Evolutionary conservation across 2,888 invertebrate species (phyloP).

Genomic region (Oxyteleia sp.): DNA sequence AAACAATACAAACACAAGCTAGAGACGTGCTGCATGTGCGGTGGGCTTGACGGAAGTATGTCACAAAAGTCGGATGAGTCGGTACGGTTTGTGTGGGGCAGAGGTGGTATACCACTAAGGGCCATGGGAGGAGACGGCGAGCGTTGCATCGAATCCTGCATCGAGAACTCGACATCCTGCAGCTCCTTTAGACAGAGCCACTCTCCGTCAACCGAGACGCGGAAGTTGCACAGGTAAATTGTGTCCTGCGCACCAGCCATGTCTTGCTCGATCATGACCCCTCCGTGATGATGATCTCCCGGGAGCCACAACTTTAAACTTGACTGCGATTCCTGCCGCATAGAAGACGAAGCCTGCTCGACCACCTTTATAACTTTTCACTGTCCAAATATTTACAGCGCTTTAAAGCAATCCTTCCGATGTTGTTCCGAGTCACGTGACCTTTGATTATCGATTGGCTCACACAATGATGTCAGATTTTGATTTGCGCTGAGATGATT

Average conservation of each 20-base stretch:
- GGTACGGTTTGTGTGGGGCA: constrained; percentile 77
- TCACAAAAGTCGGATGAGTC: constrained; percentile 85
- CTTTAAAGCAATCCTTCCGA: constrained; percentile 13
- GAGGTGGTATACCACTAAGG: constrained; percentile 87
- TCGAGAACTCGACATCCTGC: constrained; percentile 94
- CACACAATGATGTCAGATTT: constrained; percentile 16
- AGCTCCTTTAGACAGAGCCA: constrained; percentile 98
- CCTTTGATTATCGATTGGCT: constrained; percentile 45
- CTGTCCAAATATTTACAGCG: constrained; percentile 7
- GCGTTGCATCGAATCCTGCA: constrained; percentile 91
- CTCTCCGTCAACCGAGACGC: constrained; percentile 98
- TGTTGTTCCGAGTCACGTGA: constrained; percentile 13
- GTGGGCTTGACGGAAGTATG: constrained; percentile 84
- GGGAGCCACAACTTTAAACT: constrained; percentile 83
- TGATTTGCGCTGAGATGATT: constrained; percentile 13
- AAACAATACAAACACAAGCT: constrained; percentile 87
- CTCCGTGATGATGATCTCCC: constrained; percentile 84
- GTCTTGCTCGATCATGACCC: constrained; percentile 89
- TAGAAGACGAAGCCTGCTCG: constrained; percentile 76
- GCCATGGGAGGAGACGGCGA: constrained; percentile 90
- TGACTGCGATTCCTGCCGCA: constrained; percentile 85
- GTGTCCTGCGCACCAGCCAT: constrained; percentile 97
- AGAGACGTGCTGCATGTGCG: constrained; percentile 86
- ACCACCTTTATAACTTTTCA: constrained; percentile 16
- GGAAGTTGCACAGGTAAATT: constrained; percentile 98